A percentile compares a stretch with the other conserved stretches of the same genome.
Evolutionary conservation across 2,888 invertebrate genomes (phyloP).

Genomic region (Apamea anceps): DNA sequence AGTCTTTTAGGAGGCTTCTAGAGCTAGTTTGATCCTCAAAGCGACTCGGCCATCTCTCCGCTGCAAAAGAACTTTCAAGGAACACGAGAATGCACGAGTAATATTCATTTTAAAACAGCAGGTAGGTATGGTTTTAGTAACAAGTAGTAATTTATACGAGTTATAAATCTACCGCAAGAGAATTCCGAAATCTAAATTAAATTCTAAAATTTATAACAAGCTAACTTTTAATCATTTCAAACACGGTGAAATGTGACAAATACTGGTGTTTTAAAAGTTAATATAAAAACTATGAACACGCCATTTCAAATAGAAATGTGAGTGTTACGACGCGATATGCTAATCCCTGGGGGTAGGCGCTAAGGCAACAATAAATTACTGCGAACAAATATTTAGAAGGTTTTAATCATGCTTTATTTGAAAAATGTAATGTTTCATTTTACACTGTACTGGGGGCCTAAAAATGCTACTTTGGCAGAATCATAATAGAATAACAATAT

Average conservation of each 20-base stretch:
- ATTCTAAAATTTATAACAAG: slow-evolving; percentile 45
- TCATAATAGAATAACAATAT: no score
- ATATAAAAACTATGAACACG: slow-evolving; percentile 65
- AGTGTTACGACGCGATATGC: slow-evolving; percentile 70
- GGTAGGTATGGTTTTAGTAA: background rate
- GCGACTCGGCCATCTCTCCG: no score
- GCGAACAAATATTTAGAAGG: slow-evolving; percentile 52
- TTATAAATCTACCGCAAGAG: background rate
- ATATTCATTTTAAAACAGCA: background rate
- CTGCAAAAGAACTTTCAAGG: background rate
- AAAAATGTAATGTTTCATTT: slow-evolving; percentile 15
- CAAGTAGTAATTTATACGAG: background rate
- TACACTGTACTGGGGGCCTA: background rate
- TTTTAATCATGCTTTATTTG: slow-evolving; percentile 14
- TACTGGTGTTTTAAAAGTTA: slow-evolving; percentile 44
- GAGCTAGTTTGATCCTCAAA: background rate
- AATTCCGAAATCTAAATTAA: slow-evolving; percentile 14
- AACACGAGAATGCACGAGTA: background rate
- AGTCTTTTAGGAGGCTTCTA: background rate
- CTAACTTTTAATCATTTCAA: slow-evolving; percentile 45
- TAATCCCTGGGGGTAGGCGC: slow-evolving; percentile 67
- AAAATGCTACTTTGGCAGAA: no score
- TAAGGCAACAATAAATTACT: slow-evolving; percentile 68
- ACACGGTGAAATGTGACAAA: slow-evolving; percentile 53
- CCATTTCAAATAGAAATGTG: slow-evolving; percentile 68